Evolutionary conservation across 2,797 vertebrate genomes (phyloP).

Genomic region (Xiphorhynchus erythropygius): DNA sequence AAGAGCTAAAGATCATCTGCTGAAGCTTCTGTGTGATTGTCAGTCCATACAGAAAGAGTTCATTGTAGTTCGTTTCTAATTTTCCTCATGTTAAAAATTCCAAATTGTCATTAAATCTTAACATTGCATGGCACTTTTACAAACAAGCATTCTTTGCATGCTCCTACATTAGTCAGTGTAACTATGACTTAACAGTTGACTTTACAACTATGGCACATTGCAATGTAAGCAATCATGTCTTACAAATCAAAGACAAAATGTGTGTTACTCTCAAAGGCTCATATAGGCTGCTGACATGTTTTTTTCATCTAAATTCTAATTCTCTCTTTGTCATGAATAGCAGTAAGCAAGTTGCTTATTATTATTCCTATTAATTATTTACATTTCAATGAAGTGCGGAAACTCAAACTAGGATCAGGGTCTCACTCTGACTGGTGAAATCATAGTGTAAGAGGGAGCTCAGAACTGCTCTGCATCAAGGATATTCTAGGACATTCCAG

Average conservation of each 20-base stretch:
- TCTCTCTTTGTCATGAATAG: not conserved
- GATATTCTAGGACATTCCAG: not conserved
- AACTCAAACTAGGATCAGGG: not conserved
- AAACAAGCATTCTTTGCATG: not conserved
- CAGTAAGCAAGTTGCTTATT: not conserved
- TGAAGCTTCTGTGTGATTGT: not conserved
- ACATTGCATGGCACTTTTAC: not conserved
- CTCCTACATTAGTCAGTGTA: not conserved
- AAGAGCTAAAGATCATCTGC: not conserved
- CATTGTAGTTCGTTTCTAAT: not conserved
- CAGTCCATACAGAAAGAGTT: not conserved
- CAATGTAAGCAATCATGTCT: not conserved
- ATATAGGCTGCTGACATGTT: not conserved
- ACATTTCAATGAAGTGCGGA: rapidly evolving
- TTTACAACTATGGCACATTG: not conserved
- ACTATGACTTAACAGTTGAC: not conserved
- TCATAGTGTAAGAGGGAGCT: not conserved
- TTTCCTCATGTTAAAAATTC: not conserved
- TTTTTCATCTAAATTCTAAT: not conserved
- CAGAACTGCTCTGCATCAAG: not conserved
- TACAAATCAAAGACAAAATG: not conserved
- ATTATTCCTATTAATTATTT: not conserved
- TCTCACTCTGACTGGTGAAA: not conserved
- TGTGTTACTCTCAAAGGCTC: not conserved
- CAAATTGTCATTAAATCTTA: not conserved